Conservation (phyloP, 2,113 vertebrate genomes). For the Regulus satrapa region DNA sequence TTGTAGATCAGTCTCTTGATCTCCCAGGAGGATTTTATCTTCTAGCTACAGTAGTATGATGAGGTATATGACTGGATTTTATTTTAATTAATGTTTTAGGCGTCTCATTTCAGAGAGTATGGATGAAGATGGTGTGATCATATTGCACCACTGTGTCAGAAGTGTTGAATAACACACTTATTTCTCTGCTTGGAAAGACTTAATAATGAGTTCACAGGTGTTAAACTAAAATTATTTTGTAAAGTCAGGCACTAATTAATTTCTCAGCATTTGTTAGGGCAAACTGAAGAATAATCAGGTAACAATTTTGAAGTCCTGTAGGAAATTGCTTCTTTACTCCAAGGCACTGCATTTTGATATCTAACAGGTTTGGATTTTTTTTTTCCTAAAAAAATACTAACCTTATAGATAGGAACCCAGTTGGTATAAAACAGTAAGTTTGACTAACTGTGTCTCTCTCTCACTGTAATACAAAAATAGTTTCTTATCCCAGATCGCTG, state of each 20-base stretch:
- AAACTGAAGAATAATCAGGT: conserved; percentile 33
- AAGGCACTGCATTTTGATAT: background rate
- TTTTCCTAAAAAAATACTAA: background rate
- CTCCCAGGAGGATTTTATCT: conserved; percentile 33
- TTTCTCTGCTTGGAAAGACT: conserved; percentile 42
- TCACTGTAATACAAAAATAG: background rate
- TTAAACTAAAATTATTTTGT: conserved; percentile 59
- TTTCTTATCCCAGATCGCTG: background rate
- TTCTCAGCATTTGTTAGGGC: background rate
- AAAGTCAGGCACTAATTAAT: conserved; percentile 27
- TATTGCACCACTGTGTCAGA: conserved; percentile 6
- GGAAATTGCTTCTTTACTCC: background rate
- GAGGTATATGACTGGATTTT: background rate
- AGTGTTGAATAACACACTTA: conserved; percentile 45
- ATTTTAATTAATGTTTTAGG: conserved; percentile 38
- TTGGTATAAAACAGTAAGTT: background rate
- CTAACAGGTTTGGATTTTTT: background rate
- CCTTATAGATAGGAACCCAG: background rate
- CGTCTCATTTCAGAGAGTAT: background rate
- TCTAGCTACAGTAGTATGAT: background rate
- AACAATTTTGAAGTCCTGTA: background rate
- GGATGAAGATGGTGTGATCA: background rate
- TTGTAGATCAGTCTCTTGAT: background rate
- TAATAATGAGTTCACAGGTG: conserved; percentile 54
- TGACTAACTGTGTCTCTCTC: conserved; percentile 20